Conservation (phyloP, 2,888 invertebrate species). For the Heliconius sara region DNA sequence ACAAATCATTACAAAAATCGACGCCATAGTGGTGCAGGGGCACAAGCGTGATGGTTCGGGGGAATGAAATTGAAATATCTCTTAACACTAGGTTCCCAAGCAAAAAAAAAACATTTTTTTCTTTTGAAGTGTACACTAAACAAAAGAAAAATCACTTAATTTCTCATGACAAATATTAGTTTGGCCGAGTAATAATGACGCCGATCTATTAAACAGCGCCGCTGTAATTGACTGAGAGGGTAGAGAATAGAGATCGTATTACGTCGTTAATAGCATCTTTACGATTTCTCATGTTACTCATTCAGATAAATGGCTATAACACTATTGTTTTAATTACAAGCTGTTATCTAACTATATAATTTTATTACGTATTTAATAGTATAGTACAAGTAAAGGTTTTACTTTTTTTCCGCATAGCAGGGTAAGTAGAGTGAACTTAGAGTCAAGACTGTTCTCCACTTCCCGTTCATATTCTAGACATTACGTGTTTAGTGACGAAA, state of each 20-base stretch:
- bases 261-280: slow-evolving; percentile 48
- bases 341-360: not conserved
- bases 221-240: slow-evolving; percentile 20
- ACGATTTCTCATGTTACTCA: slow-evolving; percentile 38
- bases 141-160: slow-evolving; percentile 13
- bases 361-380: not conserved
- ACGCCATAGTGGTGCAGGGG: no score
- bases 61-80: no score
- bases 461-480: no score
- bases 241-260: slow-evolving; percentile 52
- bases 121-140: not conserved
- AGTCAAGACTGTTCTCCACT: no score
- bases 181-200: slow-evolving; percentile 18
- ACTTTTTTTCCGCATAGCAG: not conserved
- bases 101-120: not conserved
- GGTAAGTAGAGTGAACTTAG: no score
- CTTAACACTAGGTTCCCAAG: no score
- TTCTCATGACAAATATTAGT: slow-evolving; percentile 21
- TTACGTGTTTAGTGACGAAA: no score
- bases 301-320: slow-evolving; percentile 38
- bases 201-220: slow-evolving; percentile 25
- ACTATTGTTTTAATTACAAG: slow-evolving; percentile 28
- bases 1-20: no score
- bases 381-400: not conserved
- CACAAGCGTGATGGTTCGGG: no score